phyloP scores from a whole-genome alignment of 2,113 vertebrate species.

The Hipposideros armiger region DNA sequence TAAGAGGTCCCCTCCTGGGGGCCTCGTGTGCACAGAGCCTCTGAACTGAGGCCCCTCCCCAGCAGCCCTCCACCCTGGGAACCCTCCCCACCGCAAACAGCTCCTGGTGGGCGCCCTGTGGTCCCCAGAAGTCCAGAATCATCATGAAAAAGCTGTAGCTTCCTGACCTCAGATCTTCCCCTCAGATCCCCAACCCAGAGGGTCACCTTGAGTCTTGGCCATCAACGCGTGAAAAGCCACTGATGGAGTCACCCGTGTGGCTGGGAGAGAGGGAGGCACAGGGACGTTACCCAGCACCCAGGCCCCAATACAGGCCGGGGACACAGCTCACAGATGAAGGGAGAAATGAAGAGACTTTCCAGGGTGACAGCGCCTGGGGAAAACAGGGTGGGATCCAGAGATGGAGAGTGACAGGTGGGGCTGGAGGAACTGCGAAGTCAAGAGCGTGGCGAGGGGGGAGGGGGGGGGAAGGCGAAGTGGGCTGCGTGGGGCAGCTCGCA shows the following conservation, averaged over 20 bases:
- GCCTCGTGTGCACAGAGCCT: neutral
- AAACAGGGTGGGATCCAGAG: accelerated
- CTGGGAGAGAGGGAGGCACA: neutral
- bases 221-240: neutral
- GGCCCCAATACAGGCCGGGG: neutral
- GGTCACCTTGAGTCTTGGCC: neutral
- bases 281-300: accelerated
- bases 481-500: accelerated
- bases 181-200: too few relatives aligned
- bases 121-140: accelerated
- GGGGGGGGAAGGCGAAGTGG: accelerated
- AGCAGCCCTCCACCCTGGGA: too few relatives aligned
- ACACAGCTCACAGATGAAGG: neutral
- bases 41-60: neutral
- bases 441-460: too few relatives aligned
- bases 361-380: neutral
- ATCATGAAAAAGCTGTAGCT: neutral
- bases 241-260: accelerated
- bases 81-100: accelerated
- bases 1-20: neutral
- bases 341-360: too few relatives aligned
- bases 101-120: too few relatives aligned
- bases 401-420: accelerated
- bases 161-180: neutral
- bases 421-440: neutral